phyloP scores from a whole-genome alignment of 1,140 invertebrate genomes.

The Pararge aegeria region DNA sequence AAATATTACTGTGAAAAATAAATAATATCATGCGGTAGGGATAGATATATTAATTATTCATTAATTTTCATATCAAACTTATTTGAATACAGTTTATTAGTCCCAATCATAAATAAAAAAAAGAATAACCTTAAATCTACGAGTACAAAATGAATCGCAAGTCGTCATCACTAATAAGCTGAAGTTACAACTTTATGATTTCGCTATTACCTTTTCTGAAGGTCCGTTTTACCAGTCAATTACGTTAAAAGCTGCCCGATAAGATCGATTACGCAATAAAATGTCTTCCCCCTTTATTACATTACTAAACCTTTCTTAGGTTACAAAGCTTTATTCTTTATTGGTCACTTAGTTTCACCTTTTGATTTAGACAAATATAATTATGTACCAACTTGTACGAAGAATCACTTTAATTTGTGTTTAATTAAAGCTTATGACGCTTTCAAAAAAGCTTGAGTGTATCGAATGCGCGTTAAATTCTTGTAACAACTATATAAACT shows the following conservation, averaged over 20 bases:
- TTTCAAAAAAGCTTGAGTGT: too few relatives aligned
- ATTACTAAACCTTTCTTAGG: conserved; percentile 12
- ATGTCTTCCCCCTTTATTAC: conserved; percentile 11
- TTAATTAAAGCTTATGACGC: too few relatives aligned
- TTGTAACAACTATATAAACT: too few relatives aligned
- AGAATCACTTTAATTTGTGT: not conserved
- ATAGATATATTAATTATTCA: too few relatives aligned
- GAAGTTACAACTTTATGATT: not conserved
- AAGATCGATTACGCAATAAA: conserved; percentile 8
- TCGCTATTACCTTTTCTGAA: not conserved
- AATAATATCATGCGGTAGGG: too few relatives aligned
- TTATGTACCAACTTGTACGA: not conserved
- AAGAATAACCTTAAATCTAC: too few relatives aligned
- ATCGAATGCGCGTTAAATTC: too few relatives aligned
- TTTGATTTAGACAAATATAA: not conserved
- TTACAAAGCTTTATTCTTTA: conserved; percentile 10
- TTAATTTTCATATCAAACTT: too few relatives aligned
- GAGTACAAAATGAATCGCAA: not conserved
- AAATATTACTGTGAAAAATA: too few relatives aligned
- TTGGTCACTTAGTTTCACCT: not conserved
- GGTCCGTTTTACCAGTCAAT: conserved; percentile 2
- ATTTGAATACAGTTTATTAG: too few relatives aligned
- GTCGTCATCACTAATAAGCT: not conserved
- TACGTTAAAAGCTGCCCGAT: conserved; percentile 4
- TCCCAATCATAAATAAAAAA: too few relatives aligned